phyloP scores from a whole-genome alignment of 2,113 vertebrate genomes.

The Megaleporinus macrocephalus region DNA sequence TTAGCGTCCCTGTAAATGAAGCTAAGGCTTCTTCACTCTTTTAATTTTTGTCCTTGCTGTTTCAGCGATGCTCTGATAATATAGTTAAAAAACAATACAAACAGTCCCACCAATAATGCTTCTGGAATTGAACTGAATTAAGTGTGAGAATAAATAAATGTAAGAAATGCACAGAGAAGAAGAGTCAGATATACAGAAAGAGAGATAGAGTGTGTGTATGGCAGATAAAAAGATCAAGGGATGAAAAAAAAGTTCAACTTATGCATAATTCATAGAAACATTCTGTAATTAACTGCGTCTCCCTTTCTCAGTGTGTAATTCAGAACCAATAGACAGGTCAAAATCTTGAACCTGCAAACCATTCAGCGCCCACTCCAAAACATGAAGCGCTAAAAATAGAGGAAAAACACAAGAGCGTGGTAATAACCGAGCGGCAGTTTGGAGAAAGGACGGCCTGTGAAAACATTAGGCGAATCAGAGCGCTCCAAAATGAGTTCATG shows the following conservation, averaged over 20 bases:
- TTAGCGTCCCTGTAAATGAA: too few relatives aligned
- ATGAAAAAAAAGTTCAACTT: neutral
- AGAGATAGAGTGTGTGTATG: neutral
- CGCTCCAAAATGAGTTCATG: neutral
- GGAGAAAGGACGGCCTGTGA: neutral
- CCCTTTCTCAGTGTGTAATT: neutral
- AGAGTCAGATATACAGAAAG: neutral
- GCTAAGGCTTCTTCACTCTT: too few relatives aligned
- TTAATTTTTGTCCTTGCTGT: too few relatives aligned
- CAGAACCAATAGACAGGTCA: neutral
- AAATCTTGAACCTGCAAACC: neutral
- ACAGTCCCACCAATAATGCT: neutral
- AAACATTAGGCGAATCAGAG: neutral
- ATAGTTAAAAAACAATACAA: neutral
- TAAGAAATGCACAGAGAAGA: neutral
- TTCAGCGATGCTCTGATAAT: too few relatives aligned
- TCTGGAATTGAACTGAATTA: neutral
- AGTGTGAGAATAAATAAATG: too few relatives aligned
- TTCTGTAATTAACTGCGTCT: neutral
- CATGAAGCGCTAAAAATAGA: too few relatives aligned
- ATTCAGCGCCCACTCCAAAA: neutral
- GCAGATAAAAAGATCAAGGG: neutral
- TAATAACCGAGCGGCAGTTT: neutral
- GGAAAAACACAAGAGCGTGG: neutral
- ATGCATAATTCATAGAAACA: neutral